Evolutionary conservation across 2,113 vertebrate genomes (phyloP), one percentile per base, ranked within the genome.

Genomic region (Spilogale gracilis): DNA sequence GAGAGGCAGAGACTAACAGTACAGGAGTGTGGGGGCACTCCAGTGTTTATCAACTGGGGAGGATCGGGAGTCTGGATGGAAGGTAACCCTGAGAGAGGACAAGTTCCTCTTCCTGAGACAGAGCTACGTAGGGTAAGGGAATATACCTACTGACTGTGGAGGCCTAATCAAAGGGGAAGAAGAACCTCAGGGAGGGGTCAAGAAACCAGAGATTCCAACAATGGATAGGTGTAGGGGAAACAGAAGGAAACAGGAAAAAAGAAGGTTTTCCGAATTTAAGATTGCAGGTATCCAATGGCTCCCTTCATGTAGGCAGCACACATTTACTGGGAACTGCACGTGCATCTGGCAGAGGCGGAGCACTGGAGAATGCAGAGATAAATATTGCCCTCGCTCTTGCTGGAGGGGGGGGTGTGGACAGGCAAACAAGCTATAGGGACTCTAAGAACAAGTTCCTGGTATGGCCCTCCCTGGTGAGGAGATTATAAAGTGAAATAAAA

Each of bases 21-120:
- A 52, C n/a, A 84, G 48, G 54, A 5, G 21, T 18, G 4, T 7
- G 13, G 32, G 0, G 0, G 13, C 6, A 10, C 14, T 17, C 13
- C 4, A 43, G 23, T 3, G 14, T 4, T 38, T 56, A 54, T 11
- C 67, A 56, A 1, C 50, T 6, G 20, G 50, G 60, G 0, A 79
- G 69, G 32, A 88, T 2, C 58, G 69, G 61, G 56, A 48, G 9
- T 38, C 25, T 27, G 58, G 43, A 54, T 2, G n/a, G 45, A 80
- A 76, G 61, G 30, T 25, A n/a, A n/a, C 3, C n/a, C 9, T 69
- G 7, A 60, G 50, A 67, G 60, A 78, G 6, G 43, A 48, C 23
- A 76, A 65, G 73, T 23, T 54, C 25, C 16, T 8, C 52, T 76
- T 32, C 52, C 82, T 92, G 82, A 94, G 84, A 61, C 58, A 45